These are phyloP conservation scores for Oncorhynchus gorbuscha DNA, from an alignment of 2,113 vertebrate species.

Conservation along the genomic window DNA sequence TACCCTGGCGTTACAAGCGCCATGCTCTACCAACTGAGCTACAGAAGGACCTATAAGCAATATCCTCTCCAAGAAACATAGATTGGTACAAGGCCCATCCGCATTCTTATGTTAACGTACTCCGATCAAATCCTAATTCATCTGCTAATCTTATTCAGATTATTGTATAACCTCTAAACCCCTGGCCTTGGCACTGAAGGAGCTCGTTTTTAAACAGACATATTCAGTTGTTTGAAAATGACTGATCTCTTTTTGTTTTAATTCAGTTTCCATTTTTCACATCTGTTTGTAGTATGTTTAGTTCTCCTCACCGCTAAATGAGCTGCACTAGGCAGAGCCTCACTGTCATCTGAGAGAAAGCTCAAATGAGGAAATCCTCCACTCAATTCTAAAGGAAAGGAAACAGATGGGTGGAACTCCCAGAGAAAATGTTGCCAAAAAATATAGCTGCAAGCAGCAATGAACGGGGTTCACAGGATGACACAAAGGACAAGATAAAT, in stretches of 20 bases:
- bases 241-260: background rate
- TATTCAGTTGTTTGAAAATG: background rate
- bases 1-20: too few relatives aligned
- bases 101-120: background rate
- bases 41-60: too few relatives aligned
- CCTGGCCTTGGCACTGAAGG: background rate
- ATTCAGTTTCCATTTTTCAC: background rate
- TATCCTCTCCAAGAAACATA: background rate
- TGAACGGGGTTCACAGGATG: too few relatives aligned
- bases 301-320: background rate
- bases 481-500: too few relatives aligned
- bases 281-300: background rate
- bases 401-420: slow-evolving; percentile 6
- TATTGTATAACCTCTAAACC: background rate
- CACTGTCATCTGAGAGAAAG: background rate
- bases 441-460: too few relatives aligned
- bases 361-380: slow-evolving; percentile 10
- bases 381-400: slow-evolving; percentile 15
- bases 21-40: too few relatives aligned
- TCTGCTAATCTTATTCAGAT: background rate
- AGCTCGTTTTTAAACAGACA: background rate
- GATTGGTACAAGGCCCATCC: background rate
- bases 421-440: background rate
- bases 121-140: slow-evolving; percentile 10
- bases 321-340: background rate